Conservation (phyloP, 2,113 vertebrate species). For the Leucopsar rothschildi region DNA sequence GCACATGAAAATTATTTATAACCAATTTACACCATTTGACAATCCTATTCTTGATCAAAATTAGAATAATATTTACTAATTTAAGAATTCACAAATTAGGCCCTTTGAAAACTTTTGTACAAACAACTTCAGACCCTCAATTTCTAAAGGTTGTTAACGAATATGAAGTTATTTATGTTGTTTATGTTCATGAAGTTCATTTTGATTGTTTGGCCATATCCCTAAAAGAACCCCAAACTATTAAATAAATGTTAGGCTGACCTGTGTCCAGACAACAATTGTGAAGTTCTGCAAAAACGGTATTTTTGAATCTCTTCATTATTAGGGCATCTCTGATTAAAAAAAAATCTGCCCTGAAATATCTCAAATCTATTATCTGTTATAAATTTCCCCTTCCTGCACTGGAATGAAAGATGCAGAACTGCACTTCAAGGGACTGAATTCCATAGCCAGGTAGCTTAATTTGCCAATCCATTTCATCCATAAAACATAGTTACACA, state of each 20-base stretch:
- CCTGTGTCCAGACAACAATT: neutral
- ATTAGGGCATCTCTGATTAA: slow-evolving; percentile 52
- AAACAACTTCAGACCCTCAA: neutral
- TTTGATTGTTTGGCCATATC: neutral
- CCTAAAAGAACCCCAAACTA: neutral
- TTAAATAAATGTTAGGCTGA: neutral
- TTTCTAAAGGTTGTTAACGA: neutral
- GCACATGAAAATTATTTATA: neutral
- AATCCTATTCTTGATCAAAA: neutral
- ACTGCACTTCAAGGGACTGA: neutral
- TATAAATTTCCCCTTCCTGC: slow-evolving; percentile 32
- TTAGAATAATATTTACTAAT: neutral
- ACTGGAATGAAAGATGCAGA: neutral
- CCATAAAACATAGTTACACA: slow-evolving; percentile 40
- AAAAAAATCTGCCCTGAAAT: slow-evolving; percentile 32
- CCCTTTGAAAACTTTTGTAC: neutral
- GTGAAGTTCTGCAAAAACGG: slow-evolving; percentile 33
- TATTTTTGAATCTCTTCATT: slow-evolving; percentile 52
- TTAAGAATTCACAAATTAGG: neutral
- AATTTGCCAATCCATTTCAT: slow-evolving; percentile 45
- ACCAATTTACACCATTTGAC: neutral
- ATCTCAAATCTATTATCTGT: slow-evolving; percentile 19
- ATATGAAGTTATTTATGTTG: neutral
- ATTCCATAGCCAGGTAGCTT: slow-evolving; percentile 14
- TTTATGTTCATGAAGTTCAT: neutral